Evolutionary conservation across 2,113 vertebrate species (phyloP).

Genomic region (Brachyistius frenatus): DNA sequence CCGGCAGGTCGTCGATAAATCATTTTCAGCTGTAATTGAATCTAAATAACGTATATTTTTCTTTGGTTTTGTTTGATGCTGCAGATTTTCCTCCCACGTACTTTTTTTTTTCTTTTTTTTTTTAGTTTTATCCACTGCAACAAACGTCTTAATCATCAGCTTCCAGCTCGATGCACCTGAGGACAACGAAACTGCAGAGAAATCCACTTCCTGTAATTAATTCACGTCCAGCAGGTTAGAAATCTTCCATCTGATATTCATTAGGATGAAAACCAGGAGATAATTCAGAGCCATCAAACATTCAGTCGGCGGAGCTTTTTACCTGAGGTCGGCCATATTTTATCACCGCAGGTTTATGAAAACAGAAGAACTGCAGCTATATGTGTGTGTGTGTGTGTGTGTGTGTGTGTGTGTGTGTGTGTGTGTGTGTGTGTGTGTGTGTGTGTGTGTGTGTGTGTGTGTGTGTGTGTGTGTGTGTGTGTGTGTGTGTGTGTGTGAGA

Average conservation of each 20-base stretch:
- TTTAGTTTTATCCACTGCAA: background rate
- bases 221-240: constrained; percentile 45
- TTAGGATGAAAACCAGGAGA: constrained; percentile 47
- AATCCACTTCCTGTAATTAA: constrained; percentile 51
- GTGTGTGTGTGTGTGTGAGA: too few relatives aligned
- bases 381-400: constrained; percentile 29
- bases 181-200: constrained; percentile 61
- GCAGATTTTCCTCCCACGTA: background rate
- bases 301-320: constrained; percentile 47
- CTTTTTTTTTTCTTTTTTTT: background rate
- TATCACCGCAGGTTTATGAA: constrained; percentile 32
- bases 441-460: too few relatives aligned
- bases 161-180: constrained; percentile 35
- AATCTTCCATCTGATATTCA: constrained; percentile 44
- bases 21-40: background rate
- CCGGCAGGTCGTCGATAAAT: background rate
- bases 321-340: constrained; percentile 68
- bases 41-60: too few relatives aligned
- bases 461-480: too few relatives aligned
- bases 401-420: too few relatives aligned
- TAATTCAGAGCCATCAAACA: constrained; percentile 46
- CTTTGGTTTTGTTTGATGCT: background rate
- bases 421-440: too few relatives aligned
- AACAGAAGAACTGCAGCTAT: background rate
- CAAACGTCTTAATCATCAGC: constrained; percentile 36